Conservation (phyloP, 2,797 vertebrate genomes). For the Myoxocephalus aenaeus region DNA sequence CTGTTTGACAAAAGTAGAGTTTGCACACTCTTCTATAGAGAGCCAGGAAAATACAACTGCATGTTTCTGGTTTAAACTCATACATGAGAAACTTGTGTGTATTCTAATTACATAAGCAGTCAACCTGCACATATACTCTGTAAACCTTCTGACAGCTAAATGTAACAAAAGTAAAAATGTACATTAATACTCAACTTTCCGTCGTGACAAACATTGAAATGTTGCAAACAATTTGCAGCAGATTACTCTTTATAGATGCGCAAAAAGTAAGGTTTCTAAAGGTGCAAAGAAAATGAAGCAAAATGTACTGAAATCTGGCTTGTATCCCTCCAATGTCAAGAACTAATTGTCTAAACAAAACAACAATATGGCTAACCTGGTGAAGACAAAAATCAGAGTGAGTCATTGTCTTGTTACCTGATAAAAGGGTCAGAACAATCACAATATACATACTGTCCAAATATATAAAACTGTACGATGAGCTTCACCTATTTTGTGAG, state of each 20-base stretch:
- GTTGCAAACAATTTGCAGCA: neutral
- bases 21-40: slow-evolving; percentile 3
- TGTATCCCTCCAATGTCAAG: slow-evolving; percentile 3
- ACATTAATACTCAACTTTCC: neutral
- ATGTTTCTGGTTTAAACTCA: slow-evolving; percentile 9
- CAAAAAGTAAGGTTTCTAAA: slow-evolving; percentile 5
- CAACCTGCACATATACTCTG: slow-evolving; percentile 9
- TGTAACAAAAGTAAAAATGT: neutral
- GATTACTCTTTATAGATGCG: neutral
- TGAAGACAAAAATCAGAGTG: slow-evolving; percentile 7
- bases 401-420: slow-evolving; percentile 29
- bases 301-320: slow-evolving; percentile 21
- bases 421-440: slow-evolving; percentile 24
- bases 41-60: slow-evolving; percentile 10
- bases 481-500: slow-evolving; percentile 13
- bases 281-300: slow-evolving; percentile 23
- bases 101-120: slow-evolving; percentile 11
- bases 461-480: slow-evolving; percentile 29
- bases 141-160: slow-evolving; percentile 21
- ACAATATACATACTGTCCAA: slow-evolving; percentile 53
- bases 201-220: slow-evolving; percentile 5
- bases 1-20: slow-evolving; percentile 22
- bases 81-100: slow-evolving; percentile 11
- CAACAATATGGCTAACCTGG: slow-evolving; percentile 10
- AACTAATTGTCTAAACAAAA: slow-evolving; percentile 5